These are phyloP conservation scores for Phaonia tiefii DNA, from an alignment of 2,888 invertebrate genomes.

Conservation along the genomic window DNA sequence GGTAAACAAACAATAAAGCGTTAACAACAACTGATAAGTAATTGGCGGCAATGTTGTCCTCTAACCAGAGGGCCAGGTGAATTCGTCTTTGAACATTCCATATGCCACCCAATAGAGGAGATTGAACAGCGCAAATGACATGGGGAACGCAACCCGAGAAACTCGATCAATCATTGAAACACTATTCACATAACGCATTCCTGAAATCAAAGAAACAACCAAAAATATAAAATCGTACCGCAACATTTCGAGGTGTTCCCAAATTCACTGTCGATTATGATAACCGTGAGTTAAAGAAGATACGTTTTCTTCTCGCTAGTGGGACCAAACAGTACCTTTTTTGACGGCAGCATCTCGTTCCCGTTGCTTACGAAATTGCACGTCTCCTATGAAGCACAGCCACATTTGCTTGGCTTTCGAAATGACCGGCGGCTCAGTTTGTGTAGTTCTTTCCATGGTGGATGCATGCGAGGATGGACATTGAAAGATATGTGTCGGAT, in stretches of 20 bases:
- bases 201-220: constrained; percentile 62
- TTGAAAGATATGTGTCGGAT: constrained; percentile 80
- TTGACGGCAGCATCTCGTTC: constrained; percentile 85
- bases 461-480: constrained; percentile 80
- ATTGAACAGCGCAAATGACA: constrained; percentile 92
- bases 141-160: constrained; percentile 90
- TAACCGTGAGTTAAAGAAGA: not conserved
- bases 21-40: no score
- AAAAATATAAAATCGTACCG: no score
- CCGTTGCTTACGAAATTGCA: constrained; percentile 87
- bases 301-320: no score
- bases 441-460: constrained; percentile 91
- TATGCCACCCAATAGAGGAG: constrained; percentile 94
- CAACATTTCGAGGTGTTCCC: no score
- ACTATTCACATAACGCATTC: constrained; percentile 88
- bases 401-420: constrained; percentile 90
- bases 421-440: constrained; percentile 87
- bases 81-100: constrained; percentile 85
- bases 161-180: constrained; percentile 92
- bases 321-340: no score
- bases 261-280: constrained; percentile 16
- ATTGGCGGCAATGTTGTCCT: constrained; percentile 48
- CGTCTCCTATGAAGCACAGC: constrained; percentile 90
- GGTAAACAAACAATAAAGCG: constrained; percentile 20
- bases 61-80: constrained; percentile 75